Percentiles rank a stretch among this genome's conserved stretches.
phyloP scores from a whole-genome alignment of 2,888 invertebrate species.

The Steromphala cineraria region DNA sequence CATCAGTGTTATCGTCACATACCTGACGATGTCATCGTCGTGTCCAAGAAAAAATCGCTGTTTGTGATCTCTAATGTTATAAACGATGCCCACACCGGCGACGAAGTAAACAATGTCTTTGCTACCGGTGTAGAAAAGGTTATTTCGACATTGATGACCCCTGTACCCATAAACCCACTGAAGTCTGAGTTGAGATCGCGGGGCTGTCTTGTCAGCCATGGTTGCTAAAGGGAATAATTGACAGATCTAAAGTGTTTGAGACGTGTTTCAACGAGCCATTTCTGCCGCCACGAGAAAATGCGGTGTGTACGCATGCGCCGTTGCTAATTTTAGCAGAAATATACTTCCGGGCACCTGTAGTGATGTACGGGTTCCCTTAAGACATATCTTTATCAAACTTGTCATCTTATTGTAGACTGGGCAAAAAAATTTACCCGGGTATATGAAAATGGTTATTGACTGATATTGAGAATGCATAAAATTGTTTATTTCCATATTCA shows the following conservation, averaged over 20 bases:
- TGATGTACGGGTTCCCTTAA: background rate
- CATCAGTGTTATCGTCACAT: constrained; percentile 2
- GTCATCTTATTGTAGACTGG: too few relatives aligned
- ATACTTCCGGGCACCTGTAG: background rate
- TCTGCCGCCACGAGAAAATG: constrained; percentile 23
- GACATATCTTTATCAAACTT: too few relatives aligned
- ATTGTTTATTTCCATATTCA: too few relatives aligned
- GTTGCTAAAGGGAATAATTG: background rate
- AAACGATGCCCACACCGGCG: constrained; percentile 76
- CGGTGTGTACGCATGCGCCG: background rate
- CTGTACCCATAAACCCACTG: constrained; percentile 77
- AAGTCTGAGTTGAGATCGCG: constrained; percentile 71
- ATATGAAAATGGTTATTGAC: too few relatives aligned
- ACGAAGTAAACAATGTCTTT: constrained; percentile 76
- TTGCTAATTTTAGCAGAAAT: background rate
- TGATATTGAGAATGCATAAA: too few relatives aligned
- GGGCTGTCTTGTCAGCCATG: constrained; percentile 70
- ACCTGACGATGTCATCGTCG: constrained; percentile 76
- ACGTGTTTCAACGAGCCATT: constrained; percentile 26
- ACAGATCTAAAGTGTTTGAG: background rate
- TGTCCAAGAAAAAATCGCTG: constrained; percentile 76
- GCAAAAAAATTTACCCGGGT: too few relatives aligned
- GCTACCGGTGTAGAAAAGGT: constrained; percentile 72
- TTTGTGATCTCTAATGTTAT: constrained; percentile 69
- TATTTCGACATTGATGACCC: constrained; percentile 76